These are phyloP conservation scores for Perccottus glenii DNA, from an alignment of 2,113 vertebrate genomes.

Conservation along the genomic window DNA sequence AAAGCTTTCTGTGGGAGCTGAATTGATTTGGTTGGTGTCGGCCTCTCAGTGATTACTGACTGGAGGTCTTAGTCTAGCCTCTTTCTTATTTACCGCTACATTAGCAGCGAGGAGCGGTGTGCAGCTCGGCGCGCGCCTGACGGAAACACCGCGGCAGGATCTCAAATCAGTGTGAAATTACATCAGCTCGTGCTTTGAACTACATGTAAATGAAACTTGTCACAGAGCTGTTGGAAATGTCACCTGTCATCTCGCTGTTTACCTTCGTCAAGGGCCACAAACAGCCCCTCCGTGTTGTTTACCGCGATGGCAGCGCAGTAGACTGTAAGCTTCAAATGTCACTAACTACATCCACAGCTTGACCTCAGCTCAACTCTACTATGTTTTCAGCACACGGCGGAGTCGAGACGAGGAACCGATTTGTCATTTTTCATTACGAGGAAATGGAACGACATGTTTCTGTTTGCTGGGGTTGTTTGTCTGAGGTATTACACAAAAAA, in stretches of 20 bases:
- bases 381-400: too few relatives aligned
- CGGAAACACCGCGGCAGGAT: conserved; percentile 46
- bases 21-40: conserved; percentile 57
- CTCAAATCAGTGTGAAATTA: conserved; percentile 72
- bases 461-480: too few relatives aligned
- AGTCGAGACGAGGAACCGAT: too few relatives aligned
- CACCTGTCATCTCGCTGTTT: conserved; percentile 63
- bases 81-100: conserved; percentile 72
- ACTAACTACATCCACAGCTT: too few relatives aligned
- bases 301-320: conserved; percentile 13
- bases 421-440: too few relatives aligned
- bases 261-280: conserved; percentile 30
- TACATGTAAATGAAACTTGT: conserved; percentile 68
- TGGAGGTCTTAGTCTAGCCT: conserved; percentile 59
- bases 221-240: conserved; percentile 58
- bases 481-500: too few relatives aligned
- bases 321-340: too few relatives aligned
- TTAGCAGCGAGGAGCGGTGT: conserved; percentile 39
- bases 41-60: conserved; percentile 62
- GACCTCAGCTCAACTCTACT: too few relatives aligned
- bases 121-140: conserved; percentile 34
- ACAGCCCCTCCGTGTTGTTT: conserved; percentile 31
- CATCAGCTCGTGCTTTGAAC: conserved; percentile 63
- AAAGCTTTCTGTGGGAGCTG: conserved; percentile 52
- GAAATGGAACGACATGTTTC: too few relatives aligned